phyloP scores from a whole-genome alignment of 2,888 invertebrate genomes.

The Ormyrus labotus region DNA sequence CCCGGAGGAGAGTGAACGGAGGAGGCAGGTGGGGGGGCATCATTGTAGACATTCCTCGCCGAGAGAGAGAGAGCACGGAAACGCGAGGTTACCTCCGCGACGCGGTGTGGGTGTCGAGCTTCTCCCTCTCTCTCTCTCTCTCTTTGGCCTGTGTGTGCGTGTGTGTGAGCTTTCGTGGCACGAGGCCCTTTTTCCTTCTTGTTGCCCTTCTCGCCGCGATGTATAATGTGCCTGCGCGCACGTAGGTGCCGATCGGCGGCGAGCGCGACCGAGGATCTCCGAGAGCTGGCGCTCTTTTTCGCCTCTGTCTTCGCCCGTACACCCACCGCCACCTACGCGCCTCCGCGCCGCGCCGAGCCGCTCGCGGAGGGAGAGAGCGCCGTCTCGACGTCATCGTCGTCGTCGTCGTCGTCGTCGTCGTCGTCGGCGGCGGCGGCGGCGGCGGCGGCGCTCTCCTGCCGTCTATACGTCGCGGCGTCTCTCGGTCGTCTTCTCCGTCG shows the following conservation, averaged over 20 bases:
- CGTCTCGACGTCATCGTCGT: conserved; percentile 51
- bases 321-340: conserved; percentile 16
- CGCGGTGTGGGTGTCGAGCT: conserved; percentile 39
- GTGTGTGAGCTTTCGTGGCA: conserved; percentile 45
- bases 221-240: conserved; percentile 6
- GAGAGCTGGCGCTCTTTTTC: background rate
- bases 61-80: conserved; percentile 53
- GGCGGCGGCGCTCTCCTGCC: conserved; percentile 2
- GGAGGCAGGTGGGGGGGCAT: conserved; percentile 51
- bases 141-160: too few species aligned
- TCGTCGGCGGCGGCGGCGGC: too few species aligned
- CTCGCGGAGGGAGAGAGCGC: background rate
- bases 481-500: conserved; percentile 39
- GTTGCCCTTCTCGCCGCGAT: conserved; percentile 30
- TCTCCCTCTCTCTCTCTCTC: background rate
- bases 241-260: background rate
- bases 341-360: conserved; percentile 8
- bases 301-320: conserved; percentile 10
- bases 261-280: too few species aligned
- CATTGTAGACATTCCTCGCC: conserved; percentile 56
- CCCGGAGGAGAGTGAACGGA: conserved; percentile 47
- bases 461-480: conserved; percentile 41
- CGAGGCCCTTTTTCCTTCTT: conserved; percentile 36
- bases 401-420: background rate
- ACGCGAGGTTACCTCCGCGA: conserved; percentile 51